phyloP scores from a whole-genome alignment of 1,140 invertebrate genomes.

The Diploscapter pachys region DNA sequence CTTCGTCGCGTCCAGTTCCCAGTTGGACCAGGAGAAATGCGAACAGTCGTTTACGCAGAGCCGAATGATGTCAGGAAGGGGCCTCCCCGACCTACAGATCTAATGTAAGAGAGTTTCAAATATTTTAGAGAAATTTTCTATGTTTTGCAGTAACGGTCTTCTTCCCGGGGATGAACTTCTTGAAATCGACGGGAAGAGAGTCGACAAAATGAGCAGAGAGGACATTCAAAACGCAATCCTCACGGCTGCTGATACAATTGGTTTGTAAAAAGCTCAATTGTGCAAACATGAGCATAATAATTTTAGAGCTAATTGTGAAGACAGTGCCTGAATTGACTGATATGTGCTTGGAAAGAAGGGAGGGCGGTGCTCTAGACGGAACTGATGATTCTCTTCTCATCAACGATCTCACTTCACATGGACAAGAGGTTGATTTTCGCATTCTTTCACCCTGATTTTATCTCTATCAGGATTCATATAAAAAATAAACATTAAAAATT shows the following conservation, averaged over 20 bases:
- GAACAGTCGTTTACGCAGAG: slow-evolving; percentile 84
- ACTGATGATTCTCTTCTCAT: too few species aligned
- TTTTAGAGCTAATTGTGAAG: too few species aligned
- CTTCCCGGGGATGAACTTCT: slow-evolving; percentile 81
- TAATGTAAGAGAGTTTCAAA: slow-evolving; percentile 41
- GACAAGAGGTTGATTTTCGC: too few species aligned
- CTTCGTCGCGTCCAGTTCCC: slow-evolving; percentile 77
- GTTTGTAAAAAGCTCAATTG: slow-evolving; percentile 30
- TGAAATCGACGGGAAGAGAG: slow-evolving; percentile 66
- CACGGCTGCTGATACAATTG: slow-evolving; percentile 77
- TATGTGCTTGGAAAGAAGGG: too few species aligned
- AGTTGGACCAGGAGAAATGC: slow-evolving; percentile 55
- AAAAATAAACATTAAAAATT: too few species aligned
- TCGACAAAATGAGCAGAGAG: slow-evolving; percentile 79
- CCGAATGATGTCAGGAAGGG: slow-evolving; percentile 76
- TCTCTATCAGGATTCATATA: too few species aligned
- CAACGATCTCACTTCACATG: too few species aligned
- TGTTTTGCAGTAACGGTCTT: slow-evolving; percentile 69
- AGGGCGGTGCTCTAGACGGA: too few species aligned
- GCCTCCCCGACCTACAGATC: slow-evolving; percentile 59
- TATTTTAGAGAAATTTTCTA: too few species aligned
- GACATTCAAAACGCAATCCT: slow-evolving; percentile 89
- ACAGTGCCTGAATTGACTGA: too few species aligned
- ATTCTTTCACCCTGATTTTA: too few species aligned
- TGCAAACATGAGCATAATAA: too few species aligned